Evolutionary conservation across 2,888 invertebrate genomes (phyloP).

Genomic region (Tipula lateralis): DNA sequence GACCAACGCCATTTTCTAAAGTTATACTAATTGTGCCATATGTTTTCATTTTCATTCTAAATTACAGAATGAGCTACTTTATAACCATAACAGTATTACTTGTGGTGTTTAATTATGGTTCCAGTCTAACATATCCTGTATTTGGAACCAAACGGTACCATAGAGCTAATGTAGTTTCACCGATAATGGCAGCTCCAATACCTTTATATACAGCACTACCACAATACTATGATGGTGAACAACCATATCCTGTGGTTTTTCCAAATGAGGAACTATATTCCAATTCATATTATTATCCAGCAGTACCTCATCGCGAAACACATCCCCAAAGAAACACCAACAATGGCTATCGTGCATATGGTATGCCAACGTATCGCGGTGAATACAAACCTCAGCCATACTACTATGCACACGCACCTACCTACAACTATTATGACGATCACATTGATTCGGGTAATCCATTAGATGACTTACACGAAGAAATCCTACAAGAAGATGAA

Average conservation of each 20-base stretch:
- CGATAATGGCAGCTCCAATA: conserved; percentile 33
- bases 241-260: conserved; percentile 4
- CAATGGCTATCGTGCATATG: conserved; percentile 35
- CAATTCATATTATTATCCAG: conserved; percentile 37
- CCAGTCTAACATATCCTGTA: conserved; percentile 35
- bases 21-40: not conserved
- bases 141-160: conserved; percentile 38
- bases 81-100: not conserved
- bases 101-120: conserved; percentile 13
- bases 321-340: conserved; percentile 32
- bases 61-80: conserved; percentile 11
- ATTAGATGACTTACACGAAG: conserved; percentile 56
- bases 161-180: conserved; percentile 33
- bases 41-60: not conserved
- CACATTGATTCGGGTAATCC: conserved; percentile 46
- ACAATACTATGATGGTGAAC: conserved; percentile 34
- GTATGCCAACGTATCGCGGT: conserved; percentile 39
- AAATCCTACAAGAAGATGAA: conserved; percentile 58
- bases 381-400: conserved; percentile 45
- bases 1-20: not conserved
- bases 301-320: conserved; percentile 36
- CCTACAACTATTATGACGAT: conserved; percentile 49
- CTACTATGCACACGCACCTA: conserved; percentile 49
- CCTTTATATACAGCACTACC: conserved; percentile 32
- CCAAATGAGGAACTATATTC: conserved; percentile 29